phyloP scores from a whole-genome alignment of 2,113 vertebrate species.

The Catagonus wagneri region DNA sequence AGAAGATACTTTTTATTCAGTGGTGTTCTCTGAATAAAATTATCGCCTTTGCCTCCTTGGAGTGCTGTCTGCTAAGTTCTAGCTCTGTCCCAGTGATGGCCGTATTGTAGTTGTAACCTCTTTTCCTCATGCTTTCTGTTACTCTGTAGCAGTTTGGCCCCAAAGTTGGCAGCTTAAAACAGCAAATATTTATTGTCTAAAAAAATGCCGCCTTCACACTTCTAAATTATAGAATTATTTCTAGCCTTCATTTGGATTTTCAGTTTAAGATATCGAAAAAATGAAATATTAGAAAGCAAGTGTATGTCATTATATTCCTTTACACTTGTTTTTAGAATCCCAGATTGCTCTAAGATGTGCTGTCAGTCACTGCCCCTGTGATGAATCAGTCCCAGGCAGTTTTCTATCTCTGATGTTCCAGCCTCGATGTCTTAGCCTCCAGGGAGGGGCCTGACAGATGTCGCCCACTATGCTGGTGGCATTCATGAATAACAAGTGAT shows the following conservation, averaged over 20 bases:
- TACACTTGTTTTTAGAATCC: neutral
- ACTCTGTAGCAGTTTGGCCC: neutral
- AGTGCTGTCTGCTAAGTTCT: neutral
- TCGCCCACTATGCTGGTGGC: neutral
- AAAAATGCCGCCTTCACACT: neutral
- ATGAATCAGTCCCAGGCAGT: neutral
- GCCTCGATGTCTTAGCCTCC: neutral
- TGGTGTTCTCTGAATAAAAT: neutral
- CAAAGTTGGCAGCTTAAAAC: neutral
- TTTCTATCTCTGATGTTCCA: neutral
- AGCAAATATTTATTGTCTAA: neutral
- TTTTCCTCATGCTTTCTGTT: neutral
- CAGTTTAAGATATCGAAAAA: constrained; percentile 39
- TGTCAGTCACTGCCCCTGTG: neutral
- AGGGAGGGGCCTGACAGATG: neutral
- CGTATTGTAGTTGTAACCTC: neutral
- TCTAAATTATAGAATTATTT: constrained; percentile 4
- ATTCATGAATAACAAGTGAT: neutral
- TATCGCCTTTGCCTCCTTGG: neutral
- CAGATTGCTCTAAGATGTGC: neutral
- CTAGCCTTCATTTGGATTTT: constrained; percentile 33
- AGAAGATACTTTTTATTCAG: neutral
- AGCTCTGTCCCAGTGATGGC: neutral
- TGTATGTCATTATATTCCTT: neutral
- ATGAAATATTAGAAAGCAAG: neutral